Conservation (phyloP, 2,797 vertebrate genomes). For the Poecilia velifera region DNA sequence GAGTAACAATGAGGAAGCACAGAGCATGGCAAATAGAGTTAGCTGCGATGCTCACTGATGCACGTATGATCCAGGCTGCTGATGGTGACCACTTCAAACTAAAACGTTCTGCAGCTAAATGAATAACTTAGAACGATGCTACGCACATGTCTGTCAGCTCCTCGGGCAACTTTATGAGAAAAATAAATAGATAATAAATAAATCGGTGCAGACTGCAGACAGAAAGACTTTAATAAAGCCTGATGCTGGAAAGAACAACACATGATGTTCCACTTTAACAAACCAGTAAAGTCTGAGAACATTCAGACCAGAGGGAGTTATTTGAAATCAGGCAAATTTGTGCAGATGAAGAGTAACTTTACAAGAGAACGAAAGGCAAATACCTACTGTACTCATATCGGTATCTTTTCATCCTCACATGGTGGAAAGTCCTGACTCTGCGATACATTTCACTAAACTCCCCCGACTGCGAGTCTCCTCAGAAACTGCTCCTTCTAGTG, state of each 20-base stretch:
- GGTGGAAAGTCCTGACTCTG: slow-evolving; percentile 64
- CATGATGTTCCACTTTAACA: not conserved
- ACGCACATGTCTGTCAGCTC: not conserved
- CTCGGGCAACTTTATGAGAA: not conserved
- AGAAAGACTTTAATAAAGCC: slow-evolving; percentile 18
- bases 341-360: slow-evolving; percentile 15
- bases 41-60: slow-evolving; percentile 53
- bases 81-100: not conserved
- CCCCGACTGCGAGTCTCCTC: not conserved
- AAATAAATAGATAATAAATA: not conserved
- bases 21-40: slow-evolving; percentile 73
- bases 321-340: slow-evolving; percentile 6
- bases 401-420: slow-evolving; percentile 62
- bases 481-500: not conserved
- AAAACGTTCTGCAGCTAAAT: not conserved
- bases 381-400: slow-evolving; percentile 70
- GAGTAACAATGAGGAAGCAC: slow-evolving; percentile 76
- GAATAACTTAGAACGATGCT: not conserved
- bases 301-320: not conserved
- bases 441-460: slow-evolving; percentile 52
- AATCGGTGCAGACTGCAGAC: not conserved
- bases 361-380: slow-evolving; percentile 14
- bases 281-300: not conserved
- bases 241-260: slow-evolving; percentile 7
- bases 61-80: slow-evolving; percentile 32